Percentiles rank a stretch among this genome's conserved stretches.
These are phyloP conservation scores for Neogale vison DNA, from an alignment of 2,113 vertebrate genomes.

Conservation along the genomic window DNA sequence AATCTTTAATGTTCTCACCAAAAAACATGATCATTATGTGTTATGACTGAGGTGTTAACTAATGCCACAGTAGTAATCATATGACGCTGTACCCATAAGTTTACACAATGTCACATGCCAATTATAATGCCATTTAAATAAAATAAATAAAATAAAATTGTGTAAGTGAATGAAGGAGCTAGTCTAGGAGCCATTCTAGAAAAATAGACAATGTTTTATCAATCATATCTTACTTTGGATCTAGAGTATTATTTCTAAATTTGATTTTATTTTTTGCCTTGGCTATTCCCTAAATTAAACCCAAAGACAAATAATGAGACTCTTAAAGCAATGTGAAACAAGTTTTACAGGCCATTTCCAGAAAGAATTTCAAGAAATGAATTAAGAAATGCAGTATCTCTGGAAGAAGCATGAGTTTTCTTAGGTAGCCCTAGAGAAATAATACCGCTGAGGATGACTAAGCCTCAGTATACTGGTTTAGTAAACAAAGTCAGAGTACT, in stretches of 20 bases:
- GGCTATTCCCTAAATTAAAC: neutral
- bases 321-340: neutral
- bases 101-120: neutral
- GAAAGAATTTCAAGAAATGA: neutral
- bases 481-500: neutral
- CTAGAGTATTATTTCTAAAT: neutral
- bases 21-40: neutral
- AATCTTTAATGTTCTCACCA: neutral
- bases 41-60: neutral
- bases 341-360: neutral
- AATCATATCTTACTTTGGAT: neutral
- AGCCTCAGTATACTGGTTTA: too few species aligned
- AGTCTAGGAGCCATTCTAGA: neutral
- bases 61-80: neutral
- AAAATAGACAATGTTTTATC: neutral
- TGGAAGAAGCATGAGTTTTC: too few species aligned
- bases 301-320: neutral
- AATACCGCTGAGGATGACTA: neutral
- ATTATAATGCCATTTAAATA: neutral
- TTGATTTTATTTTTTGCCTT: neutral
- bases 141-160: neutral
- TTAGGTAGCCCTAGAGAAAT: neutral
- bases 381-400: neutral
- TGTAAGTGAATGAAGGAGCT: neutral
- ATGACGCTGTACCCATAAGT: neutral